These are phyloP conservation scores for Nothoprocta perdicaria DNA, from an alignment of 2,113 vertebrate species.

Conservation along the genomic window DNA sequence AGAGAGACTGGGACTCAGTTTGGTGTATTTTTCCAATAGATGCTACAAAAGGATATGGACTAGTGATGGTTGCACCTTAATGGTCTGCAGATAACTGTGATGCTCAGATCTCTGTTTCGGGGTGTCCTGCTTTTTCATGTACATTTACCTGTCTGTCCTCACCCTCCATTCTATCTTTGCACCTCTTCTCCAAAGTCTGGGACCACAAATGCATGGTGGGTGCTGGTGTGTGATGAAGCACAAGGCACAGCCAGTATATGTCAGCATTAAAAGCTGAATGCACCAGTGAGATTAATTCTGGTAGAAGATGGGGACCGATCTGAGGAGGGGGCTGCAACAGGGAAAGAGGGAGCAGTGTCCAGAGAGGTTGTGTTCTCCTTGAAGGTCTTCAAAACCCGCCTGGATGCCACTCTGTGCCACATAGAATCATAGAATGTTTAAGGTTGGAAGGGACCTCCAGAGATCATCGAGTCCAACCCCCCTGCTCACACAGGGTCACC, in stretches of 20 bases:
- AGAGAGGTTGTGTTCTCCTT: too few species aligned
- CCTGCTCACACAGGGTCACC: too few species aligned
- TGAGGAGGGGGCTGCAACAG: neutral
- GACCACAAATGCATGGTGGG: neutral
- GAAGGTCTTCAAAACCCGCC: too few species aligned
- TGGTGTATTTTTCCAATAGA: neutral
- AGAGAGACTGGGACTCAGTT: neutral
- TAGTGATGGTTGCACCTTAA: neutral
- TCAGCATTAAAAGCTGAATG: neutral
- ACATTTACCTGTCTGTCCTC: neutral
- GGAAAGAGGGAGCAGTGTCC: neutral
- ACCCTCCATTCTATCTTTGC: neutral
- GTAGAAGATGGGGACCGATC: neutral
- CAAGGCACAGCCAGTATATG: rapidly evolving
- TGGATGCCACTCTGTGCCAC: too few species aligned
- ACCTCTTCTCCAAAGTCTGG: neutral
- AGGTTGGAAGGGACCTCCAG: too few species aligned
- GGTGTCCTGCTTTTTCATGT: neutral
- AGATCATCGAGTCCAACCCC: too few species aligned
- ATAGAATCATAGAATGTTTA: too few species aligned
- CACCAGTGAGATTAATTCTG: rapidly evolving
- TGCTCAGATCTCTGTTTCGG: neutral
- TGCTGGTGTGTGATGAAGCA: rapidly evolving
- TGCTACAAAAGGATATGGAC: neutral
- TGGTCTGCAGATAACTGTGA: rapidly evolving